Conservation (phyloP, 2,113 vertebrate genomes). For the Myiagra hebetior region DNA sequence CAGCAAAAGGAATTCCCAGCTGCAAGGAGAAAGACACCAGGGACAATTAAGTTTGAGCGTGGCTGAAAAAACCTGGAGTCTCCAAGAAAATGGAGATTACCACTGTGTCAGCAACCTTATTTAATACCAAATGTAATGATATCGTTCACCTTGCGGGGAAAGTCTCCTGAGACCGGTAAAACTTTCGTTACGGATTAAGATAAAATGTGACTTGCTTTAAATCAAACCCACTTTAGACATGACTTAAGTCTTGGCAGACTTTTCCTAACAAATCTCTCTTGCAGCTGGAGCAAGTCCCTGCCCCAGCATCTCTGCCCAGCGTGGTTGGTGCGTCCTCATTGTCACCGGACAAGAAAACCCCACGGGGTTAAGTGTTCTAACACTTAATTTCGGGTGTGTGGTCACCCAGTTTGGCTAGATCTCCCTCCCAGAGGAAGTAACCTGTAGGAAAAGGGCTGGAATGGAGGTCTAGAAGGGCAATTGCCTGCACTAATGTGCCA, state of each 20-base stretch:
- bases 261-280: not conserved
- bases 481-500: accelerated
- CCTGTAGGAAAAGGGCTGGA: not conserved
- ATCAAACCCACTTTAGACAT: not conserved
- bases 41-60: not conserved
- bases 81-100: slow-evolving; percentile 15
- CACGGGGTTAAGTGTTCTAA: not conserved
- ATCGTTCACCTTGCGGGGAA: not conserved
- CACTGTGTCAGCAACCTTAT: slow-evolving; percentile 19
- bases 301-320: not conserved
- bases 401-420: not conserved
- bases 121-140: slow-evolving; percentile 10
- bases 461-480: not conserved
- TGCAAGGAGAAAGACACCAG: not conserved
- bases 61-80: not conserved
- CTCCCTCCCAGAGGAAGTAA: not conserved
- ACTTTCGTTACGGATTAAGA: slow-evolving; percentile 4
- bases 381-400: not conserved
- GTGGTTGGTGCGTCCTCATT: accelerated
- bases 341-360: not conserved
- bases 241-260: not conserved
- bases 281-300: not conserved
- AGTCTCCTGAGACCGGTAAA: not conserved
- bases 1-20: not conserved
- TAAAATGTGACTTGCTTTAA: not conserved